Base-by-base conservation (phyloP, 1,140 invertebrate genomes). In the Bombus confusus region DNA sequence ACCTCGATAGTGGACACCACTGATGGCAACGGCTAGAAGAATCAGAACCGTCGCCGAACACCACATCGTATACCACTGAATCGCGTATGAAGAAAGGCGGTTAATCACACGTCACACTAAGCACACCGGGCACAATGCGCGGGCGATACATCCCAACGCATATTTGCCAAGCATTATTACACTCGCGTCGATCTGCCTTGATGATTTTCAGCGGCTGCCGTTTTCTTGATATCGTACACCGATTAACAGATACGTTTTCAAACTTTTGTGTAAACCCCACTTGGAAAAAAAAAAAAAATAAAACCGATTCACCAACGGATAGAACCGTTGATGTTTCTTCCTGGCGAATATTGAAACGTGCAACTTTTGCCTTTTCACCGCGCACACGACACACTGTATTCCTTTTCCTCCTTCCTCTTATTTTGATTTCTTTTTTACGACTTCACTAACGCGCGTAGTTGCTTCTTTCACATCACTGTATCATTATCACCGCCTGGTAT, bases 101-200 rank as follows among this genome's bases (percentile, higher is more conserved):
- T 83, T 80, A 91, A 91, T 93, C 88, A 93, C 93, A 93, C 93
- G 90, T 91, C 92, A 93, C 93, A 92, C 91, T 90, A 92, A 91
- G 80, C 82, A 87, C 90, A 75, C 83, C 87, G 87, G 77, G 91
- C 84, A 72, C 73, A 83, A 37, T 83, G 76, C 80, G 68, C 87
- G 91, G 88, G 75, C 83, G 78, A 89, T 76, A 68, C 88, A 86
- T 87, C 69, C 88, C 86, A 85, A 72, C 78, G 86, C 75, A 80
- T 79, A 80, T 87, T 69, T 47, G 81, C 74, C 59, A 59, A 66
- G 72, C 83, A 84, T 83, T 41, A 69, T 69, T 68, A 85, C 86
- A 87, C 86, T 80, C 86, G 75, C 86, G 83, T 66, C 41, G 59
- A 82, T 79, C 43, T 59, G 39, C 72, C n/a, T 52, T 52, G 47